These are phyloP conservation scores for Gila orcuttii DNA, from an alignment of 2,113 vertebrate genomes.

Conservation along the genomic window DNA sequence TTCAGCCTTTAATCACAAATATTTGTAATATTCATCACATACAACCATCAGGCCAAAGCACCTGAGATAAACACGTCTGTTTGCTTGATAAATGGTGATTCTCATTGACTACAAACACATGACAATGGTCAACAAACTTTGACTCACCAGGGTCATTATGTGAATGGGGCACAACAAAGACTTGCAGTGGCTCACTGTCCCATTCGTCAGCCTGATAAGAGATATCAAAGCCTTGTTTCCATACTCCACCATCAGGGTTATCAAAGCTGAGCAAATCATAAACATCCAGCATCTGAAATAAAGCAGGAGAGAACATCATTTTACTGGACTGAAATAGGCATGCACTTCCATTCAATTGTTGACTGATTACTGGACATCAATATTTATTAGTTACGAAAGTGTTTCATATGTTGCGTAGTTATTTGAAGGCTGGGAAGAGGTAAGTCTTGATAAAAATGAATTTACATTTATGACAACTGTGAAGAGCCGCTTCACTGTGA, in stretches of 20 bases:
- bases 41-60: not conserved
- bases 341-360: not conserved
- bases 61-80: not conserved
- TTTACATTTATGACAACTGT: not conserved
- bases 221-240: slow-evolving; percentile 96
- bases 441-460: not conserved
- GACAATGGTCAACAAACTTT: not conserved
- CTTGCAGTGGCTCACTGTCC: slow-evolving; percentile 83
- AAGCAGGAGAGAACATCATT: slow-evolving; percentile 21
- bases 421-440: not conserved
- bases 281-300: slow-evolving; percentile 87
- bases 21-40: not conserved
- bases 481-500: not conserved
- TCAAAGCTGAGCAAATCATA: slow-evolving; percentile 88
- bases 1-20: not conserved
- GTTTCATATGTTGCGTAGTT: not conserved
- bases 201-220: slow-evolving; percentile 83
- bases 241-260: slow-evolving; percentile 90
- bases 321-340: not conserved
- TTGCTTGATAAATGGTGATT: not conserved
- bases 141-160: slow-evolving; percentile 92
- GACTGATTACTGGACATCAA: not conserved
- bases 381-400: not conserved
- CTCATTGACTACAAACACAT: not conserved
- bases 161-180: slow-evolving; percentile 92